These are phyloP conservation scores for Rhagoletis pomonella DNA, from an alignment of 1,140 invertebrate genomes.

Conservation along the genomic window DNA sequence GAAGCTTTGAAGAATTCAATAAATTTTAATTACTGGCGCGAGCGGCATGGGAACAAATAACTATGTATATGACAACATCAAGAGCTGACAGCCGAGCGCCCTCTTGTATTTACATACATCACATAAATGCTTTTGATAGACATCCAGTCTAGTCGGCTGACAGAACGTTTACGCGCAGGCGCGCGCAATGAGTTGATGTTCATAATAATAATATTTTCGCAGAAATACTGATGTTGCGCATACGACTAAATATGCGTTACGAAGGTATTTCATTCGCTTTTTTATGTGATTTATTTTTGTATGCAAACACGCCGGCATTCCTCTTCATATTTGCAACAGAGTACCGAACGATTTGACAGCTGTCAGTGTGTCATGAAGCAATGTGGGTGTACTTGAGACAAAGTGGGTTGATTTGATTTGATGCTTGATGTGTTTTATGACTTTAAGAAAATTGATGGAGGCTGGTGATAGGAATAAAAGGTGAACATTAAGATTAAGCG, in stretches of 20 bases:
- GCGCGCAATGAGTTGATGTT: neutral
- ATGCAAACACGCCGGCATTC: neutral
- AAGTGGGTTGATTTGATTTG: slow-evolving; percentile 31
- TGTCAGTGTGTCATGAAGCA: slow-evolving; percentile 17
- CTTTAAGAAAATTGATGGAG: no score
- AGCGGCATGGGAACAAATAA: neutral
- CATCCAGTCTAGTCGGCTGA: neutral
- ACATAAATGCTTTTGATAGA: slow-evolving; percentile 23
- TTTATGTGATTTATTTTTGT: neutral
- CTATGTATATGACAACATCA: neutral
- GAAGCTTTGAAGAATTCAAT: slow-evolving; percentile 33
- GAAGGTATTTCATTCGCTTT: neutral
- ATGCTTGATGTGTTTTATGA: neutral
- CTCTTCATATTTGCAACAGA: neutral
- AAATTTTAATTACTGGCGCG: slow-evolving; percentile 34
- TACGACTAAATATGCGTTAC: neutral
- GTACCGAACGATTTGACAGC: slow-evolving; percentile 12
- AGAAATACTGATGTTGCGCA: neutral
- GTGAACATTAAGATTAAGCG: neutral
- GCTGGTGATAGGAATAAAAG: no score
- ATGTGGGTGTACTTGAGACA: slow-evolving; percentile 17
- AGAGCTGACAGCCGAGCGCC: neutral
- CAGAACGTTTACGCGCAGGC: slow-evolving; percentile 12
- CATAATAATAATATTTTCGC: neutral
- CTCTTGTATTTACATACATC: neutral